A percentile compares a stretch with the other conserved stretches of the same genome.
phyloP scores from a whole-genome alignment of 2,797 vertebrate species.

The Champsocephalus esox region DNA sequence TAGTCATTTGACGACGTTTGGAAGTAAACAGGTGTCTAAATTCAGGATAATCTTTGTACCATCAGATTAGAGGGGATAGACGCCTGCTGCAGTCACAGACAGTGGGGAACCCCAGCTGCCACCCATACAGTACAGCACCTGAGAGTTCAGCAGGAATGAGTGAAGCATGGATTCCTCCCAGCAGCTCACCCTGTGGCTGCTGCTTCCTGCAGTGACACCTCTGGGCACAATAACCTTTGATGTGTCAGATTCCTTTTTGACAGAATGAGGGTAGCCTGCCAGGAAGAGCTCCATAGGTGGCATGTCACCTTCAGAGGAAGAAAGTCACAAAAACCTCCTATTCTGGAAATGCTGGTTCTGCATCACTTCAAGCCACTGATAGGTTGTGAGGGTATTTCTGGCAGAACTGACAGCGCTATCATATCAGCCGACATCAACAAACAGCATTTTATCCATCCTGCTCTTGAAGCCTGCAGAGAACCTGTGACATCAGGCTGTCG shows the following conservation, averaged over 20 bases:
- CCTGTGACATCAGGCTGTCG: constrained; percentile 16
- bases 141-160: constrained; percentile 5
- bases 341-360: constrained; percentile 2
- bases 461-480: constrained; percentile 25
- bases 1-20: constrained; percentile 14
- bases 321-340: constrained; percentile 2
- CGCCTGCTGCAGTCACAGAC: neutral
- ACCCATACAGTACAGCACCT: neutral
- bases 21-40: constrained; percentile 2
- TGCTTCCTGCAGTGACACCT: constrained; percentile 11
- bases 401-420: constrained; percentile 14
- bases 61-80: neutral
- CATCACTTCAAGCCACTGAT: constrained; percentile 7
- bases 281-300: constrained; percentile 13
- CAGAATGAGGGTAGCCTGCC: constrained; percentile 21
- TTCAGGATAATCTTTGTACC: constrained; percentile 10
- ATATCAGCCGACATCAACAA: constrained; percentile 23
- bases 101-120: neutral
- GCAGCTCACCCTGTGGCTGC: neutral
- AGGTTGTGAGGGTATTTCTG: constrained; percentile 6
- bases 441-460: constrained; percentile 15
- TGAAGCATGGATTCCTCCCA: neutral
- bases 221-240: constrained; percentile 5
- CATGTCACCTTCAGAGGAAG: constrained; percentile 15
- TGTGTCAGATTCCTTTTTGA: constrained; percentile 4